Evolutionary conservation across 2,797 vertebrate species (phyloP).

Genomic region (Muscicapa striata): DNA sequence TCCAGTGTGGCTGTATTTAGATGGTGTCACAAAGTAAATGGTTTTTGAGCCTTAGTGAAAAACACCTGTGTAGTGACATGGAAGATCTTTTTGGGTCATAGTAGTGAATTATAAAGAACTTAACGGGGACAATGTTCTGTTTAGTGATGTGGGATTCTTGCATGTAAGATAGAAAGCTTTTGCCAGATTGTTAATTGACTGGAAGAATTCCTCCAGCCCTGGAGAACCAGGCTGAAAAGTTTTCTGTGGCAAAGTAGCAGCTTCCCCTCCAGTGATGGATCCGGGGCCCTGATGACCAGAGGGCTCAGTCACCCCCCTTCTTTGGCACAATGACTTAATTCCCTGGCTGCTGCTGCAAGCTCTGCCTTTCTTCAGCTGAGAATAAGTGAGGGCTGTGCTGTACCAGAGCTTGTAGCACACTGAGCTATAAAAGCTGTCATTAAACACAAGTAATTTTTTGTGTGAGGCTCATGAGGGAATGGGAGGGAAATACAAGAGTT

Average conservation of each 20-base stretch:
- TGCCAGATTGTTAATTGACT: background rate
- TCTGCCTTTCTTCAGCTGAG: background rate
- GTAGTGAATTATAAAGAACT: background rate
- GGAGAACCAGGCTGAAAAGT: background rate
- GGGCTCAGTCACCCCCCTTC: background rate
- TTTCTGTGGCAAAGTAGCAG: background rate
- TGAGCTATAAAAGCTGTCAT: background rate
- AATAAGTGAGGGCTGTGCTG: background rate
- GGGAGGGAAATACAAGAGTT: background rate
- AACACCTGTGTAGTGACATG: background rate
- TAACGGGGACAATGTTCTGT: background rate
- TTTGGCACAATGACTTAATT: background rate
- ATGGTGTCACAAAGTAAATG: background rate
- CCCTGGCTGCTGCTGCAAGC: background rate
- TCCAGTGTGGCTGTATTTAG: background rate
- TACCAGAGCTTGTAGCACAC: background rate
- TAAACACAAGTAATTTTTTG: background rate
- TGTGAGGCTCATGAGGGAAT: background rate
- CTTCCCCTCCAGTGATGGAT: background rate
- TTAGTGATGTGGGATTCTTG: accelerated
- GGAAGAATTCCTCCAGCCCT: background rate
- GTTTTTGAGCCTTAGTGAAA: background rate
- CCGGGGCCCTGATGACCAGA: background rate
- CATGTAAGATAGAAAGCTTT: background rate
- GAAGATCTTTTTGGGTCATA: background rate